Evolutionary conservation across 1,140 invertebrate species (phyloP).

Genomic region (Bombus sibiricus): DNA sequence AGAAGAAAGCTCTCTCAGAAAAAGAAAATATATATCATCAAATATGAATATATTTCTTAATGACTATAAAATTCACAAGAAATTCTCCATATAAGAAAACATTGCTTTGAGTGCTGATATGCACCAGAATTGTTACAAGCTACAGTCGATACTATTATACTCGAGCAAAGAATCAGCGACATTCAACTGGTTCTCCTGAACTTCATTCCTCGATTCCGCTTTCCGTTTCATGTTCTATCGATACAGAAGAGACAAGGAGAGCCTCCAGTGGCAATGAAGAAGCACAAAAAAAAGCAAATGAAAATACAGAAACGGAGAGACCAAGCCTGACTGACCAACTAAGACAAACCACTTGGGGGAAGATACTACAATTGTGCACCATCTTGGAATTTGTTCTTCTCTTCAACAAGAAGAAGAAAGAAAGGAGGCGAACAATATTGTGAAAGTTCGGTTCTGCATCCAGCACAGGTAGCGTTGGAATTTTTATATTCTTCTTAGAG

Average conservation of each 20-base stretch:
- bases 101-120: not conserved
- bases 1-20: not conserved
- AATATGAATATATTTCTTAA: not conserved
- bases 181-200: conserved; percentile 68
- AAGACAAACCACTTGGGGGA: not conserved
- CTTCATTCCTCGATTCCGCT: conserved; percentile 52
- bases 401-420: not conserved
- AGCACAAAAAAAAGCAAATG: not conserved
- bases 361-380: not conserved
- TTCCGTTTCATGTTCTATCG: conserved; percentile 56
- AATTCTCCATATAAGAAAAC: not conserved
- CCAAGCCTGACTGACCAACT: not conserved
- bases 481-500: not conserved
- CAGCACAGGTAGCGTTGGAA: not conserved
- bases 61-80: not conserved
- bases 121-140: not conserved
- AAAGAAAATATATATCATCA: not conserved
- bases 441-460: not conserved
- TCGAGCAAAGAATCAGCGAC: conserved; percentile 39
- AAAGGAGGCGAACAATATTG: not conserved
- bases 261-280: conserved; percentile 9
- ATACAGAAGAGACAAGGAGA: conserved; percentile 42
- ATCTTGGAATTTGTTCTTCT: not conserved
- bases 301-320: not conserved
- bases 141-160: not conserved